These are phyloP conservation scores for Nycticryphes semicollaris DNA, from an alignment of 2,113 vertebrate genomes.

Conservation along the genomic window DNA sequence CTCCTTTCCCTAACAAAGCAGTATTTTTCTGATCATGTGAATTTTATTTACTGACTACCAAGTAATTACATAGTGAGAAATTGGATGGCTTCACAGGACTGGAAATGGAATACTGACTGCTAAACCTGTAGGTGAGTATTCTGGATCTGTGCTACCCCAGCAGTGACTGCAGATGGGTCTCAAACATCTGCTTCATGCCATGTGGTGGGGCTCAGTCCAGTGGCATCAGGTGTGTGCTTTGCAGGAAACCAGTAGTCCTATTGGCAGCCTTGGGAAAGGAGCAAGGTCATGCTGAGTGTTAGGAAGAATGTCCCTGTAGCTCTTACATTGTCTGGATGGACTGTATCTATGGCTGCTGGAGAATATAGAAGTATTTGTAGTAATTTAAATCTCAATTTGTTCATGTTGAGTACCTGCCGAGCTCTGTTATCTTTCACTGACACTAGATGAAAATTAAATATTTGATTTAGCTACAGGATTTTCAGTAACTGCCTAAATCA, in stretches of 20 bases:
- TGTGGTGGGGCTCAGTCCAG: neutral
- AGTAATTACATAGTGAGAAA: constrained; percentile 57
- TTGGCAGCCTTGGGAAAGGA: neutral
- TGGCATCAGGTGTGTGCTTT: neutral
- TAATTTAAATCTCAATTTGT: neutral
- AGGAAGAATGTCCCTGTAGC: neutral
- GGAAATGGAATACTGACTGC: neutral
- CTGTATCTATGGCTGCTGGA: neutral
- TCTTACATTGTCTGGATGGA: neutral
- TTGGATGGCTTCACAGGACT: neutral
- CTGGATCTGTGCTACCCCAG: neutral
- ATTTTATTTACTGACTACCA: constrained; percentile 63
- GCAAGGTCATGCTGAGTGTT: neutral
- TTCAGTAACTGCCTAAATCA: constrained; percentile 24
- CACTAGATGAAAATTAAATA: constrained; percentile 34
- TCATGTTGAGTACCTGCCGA: neutral
- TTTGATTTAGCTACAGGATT: constrained; percentile 48
- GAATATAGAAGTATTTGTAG: neutral
- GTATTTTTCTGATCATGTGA: constrained; percentile 65
- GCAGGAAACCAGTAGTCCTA: neutral
- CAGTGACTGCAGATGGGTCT: neutral
- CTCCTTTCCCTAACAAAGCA: constrained; percentile 44
- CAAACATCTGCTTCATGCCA: neutral
- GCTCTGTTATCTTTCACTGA: constrained; percentile 20
- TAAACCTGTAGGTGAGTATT: constrained; percentile 23